Percentiles rank a stretch among this genome's conserved stretches.
These are phyloP conservation scores for Diarsia rubi DNA, from an alignment of 2,888 invertebrate genomes.

Conservation along the genomic window DNA sequence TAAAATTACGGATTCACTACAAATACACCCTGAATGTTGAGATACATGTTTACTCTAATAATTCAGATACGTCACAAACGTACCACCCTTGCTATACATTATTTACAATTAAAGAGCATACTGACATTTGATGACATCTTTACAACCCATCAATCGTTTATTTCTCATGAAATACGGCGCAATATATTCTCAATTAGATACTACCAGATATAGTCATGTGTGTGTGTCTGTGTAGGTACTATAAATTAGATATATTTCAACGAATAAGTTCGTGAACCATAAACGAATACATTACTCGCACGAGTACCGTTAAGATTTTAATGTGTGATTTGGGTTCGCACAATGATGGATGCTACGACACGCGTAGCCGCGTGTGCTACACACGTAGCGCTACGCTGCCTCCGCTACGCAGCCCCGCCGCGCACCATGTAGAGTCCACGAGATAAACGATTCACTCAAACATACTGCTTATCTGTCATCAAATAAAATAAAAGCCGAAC, in stretches of 20 bases:
- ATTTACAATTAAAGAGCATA: constrained; percentile 26
- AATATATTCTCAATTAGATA: constrained; percentile 14
- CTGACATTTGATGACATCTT: constrained; percentile 36
- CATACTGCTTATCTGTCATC: background rate
- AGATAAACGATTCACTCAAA: constrained; percentile 11
- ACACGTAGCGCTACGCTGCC: constrained; percentile 53
- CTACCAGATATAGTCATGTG: background rate
- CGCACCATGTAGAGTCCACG: constrained; percentile 41
- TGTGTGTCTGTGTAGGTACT: constrained; percentile 1
- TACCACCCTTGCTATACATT: constrained; percentile 20
- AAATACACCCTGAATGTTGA: constrained; percentile 35
- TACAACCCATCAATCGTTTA: constrained; percentile 48
- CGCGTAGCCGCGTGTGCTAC: constrained; percentile 38
- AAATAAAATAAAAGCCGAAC: constrained; percentile 3
- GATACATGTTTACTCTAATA: constrained; percentile 12
- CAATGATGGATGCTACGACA: constrained; percentile 38
- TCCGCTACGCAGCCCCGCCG: constrained; percentile 29
- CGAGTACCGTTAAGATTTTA: constrained; percentile 48
- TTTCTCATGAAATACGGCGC: constrained; percentile 35
- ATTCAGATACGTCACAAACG: constrained; percentile 10
- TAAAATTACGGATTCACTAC: constrained; percentile 43
- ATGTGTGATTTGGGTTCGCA: constrained; percentile 34
- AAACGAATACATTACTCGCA: constrained; percentile 55
- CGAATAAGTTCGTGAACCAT: constrained; percentile 49
- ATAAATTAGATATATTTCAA: constrained; percentile 29